phyloP scores from a whole-genome alignment of 2,113 vertebrate genomes.

The Hirundichthys speculiger region DNA sequence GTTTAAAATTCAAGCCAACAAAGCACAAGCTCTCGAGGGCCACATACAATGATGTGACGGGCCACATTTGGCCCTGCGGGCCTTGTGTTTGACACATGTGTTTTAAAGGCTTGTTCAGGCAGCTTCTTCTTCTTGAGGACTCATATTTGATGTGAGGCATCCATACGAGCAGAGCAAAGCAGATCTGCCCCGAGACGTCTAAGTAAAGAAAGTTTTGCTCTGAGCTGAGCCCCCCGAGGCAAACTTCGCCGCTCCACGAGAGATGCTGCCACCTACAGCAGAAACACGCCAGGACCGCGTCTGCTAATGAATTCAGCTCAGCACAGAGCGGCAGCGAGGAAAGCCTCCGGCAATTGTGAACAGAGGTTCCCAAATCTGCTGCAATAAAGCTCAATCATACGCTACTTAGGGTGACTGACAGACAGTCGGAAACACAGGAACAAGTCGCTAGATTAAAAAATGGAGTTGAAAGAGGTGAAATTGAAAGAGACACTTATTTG shows the following conservation, averaged over 20 bases:
- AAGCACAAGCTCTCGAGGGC: too few species aligned
- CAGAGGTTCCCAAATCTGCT: constrained; percentile 70
- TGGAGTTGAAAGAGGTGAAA: constrained; percentile 54
- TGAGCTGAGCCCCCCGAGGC: constrained; percentile 56
- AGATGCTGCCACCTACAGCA: constrained; percentile 74
- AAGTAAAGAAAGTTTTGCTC: constrained; percentile 54
- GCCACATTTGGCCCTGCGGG: too few species aligned
- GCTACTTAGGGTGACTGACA: constrained; percentile 69
- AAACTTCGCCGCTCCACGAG: constrained; percentile 51
- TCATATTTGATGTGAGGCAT: constrained; percentile 36
- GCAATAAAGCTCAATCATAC: constrained; percentile 71
- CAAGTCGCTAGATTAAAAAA: constrained; percentile 55
- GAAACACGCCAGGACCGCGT: constrained; percentile 39
- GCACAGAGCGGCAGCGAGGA: constrained; percentile 51
- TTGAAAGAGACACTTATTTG: constrained; percentile 51
- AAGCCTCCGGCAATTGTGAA: constrained; percentile 67
- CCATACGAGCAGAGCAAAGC: constrained; percentile 28
- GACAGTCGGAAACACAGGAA: constrained; percentile 63
- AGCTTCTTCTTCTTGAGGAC: constrained; percentile 10
- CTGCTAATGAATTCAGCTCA: constrained; percentile 68
- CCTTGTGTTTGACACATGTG: too few species aligned
- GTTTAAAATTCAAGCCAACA: too few species aligned
- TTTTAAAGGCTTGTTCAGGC: constrained; percentile 14
- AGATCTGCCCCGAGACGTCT: constrained; percentile 48
- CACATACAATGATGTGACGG: too few species aligned